Percentiles rank a stretch among this genome's conserved stretches.
Conservation (phyloP, 2,888 invertebrate species). For the Clitarchus hookeri region DNA sequence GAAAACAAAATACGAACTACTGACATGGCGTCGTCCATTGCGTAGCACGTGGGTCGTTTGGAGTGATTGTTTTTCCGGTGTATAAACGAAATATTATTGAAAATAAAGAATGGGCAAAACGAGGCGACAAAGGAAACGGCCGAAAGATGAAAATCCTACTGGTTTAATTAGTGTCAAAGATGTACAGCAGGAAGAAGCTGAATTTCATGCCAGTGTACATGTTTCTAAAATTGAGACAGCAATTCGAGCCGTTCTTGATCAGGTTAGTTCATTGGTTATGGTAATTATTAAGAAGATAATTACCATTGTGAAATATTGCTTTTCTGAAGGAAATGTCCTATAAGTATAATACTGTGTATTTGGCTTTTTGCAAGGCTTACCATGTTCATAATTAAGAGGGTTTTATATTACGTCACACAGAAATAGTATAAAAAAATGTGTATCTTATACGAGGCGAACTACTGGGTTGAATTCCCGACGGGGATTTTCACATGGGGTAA, state of each 20-base stretch:
- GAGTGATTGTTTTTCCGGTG: background rate
- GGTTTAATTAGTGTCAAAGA: constrained; percentile 51
- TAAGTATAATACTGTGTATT: too few species aligned
- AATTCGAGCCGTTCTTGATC: constrained; percentile 44
- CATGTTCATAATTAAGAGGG: too few species aligned
- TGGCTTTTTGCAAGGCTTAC: too few species aligned
- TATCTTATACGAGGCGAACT: too few species aligned
- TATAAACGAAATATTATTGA: background rate
- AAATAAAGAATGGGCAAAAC: constrained; percentile 53
- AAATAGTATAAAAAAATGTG: too few species aligned
- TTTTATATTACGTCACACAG: too few species aligned
- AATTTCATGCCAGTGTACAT: constrained; percentile 44
- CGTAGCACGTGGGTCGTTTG: background rate
- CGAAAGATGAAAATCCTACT: constrained; percentile 51
- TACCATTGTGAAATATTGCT: too few species aligned
- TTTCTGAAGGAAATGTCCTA: too few species aligned
- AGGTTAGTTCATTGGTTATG: constrained; percentile 39
- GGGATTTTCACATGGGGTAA: too few species aligned
- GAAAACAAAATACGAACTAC: too few species aligned
- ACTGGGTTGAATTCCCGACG: too few species aligned
- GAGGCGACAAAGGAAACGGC: constrained; percentile 49
- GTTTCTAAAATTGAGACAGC: constrained; percentile 48
- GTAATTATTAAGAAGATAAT: too few species aligned
- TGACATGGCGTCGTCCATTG: background rate
- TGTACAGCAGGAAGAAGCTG: constrained; percentile 46